phyloP scores from a whole-genome alignment of 2,888 invertebrate genomes.

The Drosophila differens region DNA sequence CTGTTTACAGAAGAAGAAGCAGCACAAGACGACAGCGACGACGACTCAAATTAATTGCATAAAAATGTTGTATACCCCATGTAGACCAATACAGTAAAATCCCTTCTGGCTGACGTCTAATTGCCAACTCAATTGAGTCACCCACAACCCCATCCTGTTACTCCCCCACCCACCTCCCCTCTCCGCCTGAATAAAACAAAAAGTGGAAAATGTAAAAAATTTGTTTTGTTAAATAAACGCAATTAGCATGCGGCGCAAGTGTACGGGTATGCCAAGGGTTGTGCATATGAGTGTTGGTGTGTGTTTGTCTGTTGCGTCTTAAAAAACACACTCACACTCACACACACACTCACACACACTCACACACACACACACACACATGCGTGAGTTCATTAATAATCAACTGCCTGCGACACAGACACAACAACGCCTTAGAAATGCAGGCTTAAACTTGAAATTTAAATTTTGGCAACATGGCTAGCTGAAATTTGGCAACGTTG shows the following conservation, averaged over 20 bases:
- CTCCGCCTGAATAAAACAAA: neutral
- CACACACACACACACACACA: conserved; percentile 4
- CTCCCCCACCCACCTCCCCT: neutral
- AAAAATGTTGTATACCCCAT: conserved; percentile 64
- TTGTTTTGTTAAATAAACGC: conserved; percentile 80
- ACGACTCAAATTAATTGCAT: conserved; percentile 78
- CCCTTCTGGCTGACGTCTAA: conserved; percentile 69
- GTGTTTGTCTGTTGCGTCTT: conserved; percentile 36
- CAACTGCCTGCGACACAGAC: conserved; percentile 19
- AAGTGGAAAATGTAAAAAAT: conserved; percentile 60
- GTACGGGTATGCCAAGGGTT: conserved; percentile 54
- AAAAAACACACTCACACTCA: neutral
- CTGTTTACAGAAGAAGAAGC: conserved; percentile 6
- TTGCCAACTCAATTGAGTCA: conserved; percentile 71
- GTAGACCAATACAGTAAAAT: conserved; percentile 34
- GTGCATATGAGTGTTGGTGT: conserved; percentile 31
- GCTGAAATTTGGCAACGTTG: conserved; percentile 56
- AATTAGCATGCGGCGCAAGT: conserved; percentile 70
- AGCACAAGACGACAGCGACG: conserved; percentile 47
- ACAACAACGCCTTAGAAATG: conserved; percentile 27
- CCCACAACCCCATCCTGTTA: conserved; percentile 3
- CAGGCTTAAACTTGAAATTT: conserved; percentile 8
- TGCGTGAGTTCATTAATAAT: conserved; percentile 54
- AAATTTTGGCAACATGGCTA: conserved; percentile 52
- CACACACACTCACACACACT: conserved; percentile 23